Evolutionary conservation across 2,888 invertebrate species (phyloP), one percentile per base, ranked within the genome.

Genomic region (Clunio marinus): DNA sequence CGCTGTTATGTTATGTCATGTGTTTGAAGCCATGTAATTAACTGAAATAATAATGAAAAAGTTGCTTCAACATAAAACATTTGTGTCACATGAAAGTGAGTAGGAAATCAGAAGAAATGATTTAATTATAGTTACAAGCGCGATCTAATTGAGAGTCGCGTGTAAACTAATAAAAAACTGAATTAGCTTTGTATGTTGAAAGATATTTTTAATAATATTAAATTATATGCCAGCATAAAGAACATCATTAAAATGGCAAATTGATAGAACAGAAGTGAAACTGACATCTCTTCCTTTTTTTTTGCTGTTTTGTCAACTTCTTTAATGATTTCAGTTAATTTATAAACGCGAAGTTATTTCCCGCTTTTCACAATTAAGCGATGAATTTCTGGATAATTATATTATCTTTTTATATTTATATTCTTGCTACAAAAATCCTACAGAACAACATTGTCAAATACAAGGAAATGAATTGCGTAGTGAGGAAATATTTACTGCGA

Each of bases 101-200:
- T 22, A 51, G 5, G n/a, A n/a, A 51, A 2, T 60, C 17, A 20
- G 27, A 8, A 22, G 4, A 45, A 45, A 45, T 25, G n/a, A 63
- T 46, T 63, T 63, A 63, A 45, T 46, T 63, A 46, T 46, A 45
- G 60, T 25, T 63, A 45, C 25, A 45, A 41, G 35, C 17, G n/a
- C 25, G 24, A 25, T 27, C 17, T 63, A 63, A 63, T 63, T 63
- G 63, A 63, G 46, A 22, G 63, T 63, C 1, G 20, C 46, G 63
- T 63, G 63, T 45, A 46, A 63, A 63, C 45, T 63, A 45, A 63
- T 63, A 45, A 63, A 63, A 20, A 27, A 28, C 46, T 17, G 37
- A 63, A 63, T 63, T 63, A 45, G 63, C 45, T 35, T 63, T 25
- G n/a, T 10, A 20, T 41, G 22, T 51, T 51, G 51, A 51, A 17